Evolutionary conservation across 2,797 vertebrate genomes (phyloP).

Genomic region (Acanthopagrus latus): DNA sequence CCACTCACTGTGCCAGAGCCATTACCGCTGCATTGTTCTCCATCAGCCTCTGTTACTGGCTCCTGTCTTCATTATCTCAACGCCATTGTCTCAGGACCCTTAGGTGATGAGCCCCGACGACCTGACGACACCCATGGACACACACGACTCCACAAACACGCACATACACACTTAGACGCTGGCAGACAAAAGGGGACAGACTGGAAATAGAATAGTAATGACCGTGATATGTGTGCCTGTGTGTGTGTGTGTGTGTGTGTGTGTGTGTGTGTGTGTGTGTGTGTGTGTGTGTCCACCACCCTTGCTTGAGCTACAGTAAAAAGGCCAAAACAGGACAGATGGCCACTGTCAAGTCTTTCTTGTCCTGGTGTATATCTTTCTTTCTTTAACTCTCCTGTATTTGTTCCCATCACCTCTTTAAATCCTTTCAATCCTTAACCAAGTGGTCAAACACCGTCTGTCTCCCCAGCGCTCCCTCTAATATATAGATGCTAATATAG

Average conservation of each 20-base stretch:
- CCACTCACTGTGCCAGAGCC: slow-evolving; percentile 44
- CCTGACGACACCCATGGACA: slow-evolving; percentile 41
- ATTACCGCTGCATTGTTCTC: slow-evolving; percentile 68
- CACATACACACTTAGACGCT: slow-evolving; percentile 3
- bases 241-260: slow-evolving; percentile 19
- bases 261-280: slow-evolving; percentile 18
- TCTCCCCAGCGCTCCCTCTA: neutral
- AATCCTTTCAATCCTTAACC: slow-evolving; percentile 22
- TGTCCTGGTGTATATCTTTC: slow-evolving; percentile 43
- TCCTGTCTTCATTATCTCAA: slow-evolving; percentile 73
- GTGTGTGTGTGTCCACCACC: slow-evolving; percentile 33
- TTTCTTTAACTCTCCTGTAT: slow-evolving; percentile 28
- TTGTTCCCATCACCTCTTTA: slow-evolving; percentile 32
- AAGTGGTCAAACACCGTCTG: slow-evolving; percentile 14
- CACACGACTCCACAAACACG: slow-evolving; percentile 19
- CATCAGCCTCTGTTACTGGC: slow-evolving; percentile 45
- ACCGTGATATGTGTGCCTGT: slow-evolving; percentile 37
- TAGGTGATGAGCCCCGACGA: slow-evolving; percentile 68
- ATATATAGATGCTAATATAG: too few species aligned
- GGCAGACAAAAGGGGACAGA: slow-evolving; percentile 39
- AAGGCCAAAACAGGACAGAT: slow-evolving; percentile 60
- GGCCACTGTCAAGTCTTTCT: slow-evolving; percentile 60
- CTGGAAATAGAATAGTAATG: slow-evolving; percentile 47
- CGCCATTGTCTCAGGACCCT: slow-evolving; percentile 68
- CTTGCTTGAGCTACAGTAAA: slow-evolving; percentile 53